Base-by-base conservation (phyloP, 2,888 invertebrate genomes). In the Choreutis nemorana region DNA sequence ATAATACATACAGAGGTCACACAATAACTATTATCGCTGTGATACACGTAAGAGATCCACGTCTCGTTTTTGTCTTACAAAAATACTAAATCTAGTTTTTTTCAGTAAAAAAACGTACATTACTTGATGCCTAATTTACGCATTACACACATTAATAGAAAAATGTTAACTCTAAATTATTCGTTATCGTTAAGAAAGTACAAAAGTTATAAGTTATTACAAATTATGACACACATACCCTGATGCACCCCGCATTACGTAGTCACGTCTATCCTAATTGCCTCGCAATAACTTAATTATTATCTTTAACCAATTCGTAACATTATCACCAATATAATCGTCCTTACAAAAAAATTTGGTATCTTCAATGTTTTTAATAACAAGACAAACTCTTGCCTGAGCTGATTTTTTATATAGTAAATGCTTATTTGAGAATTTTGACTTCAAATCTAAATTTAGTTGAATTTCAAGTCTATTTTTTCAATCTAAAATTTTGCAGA, bases 211-310 rank as follows among this genome's bases (percentile, higher is more conserved):
- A 48, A 47, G 58, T 64, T 61, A 59, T 61, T 68, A 73, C 62
- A 63, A 68, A 61, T 67, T 66, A 73, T 75, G 78, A 79, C 78
- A 78, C 71, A 71, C 80, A 68, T 78, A 80, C 80, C 80, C 80
- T 80, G 80, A 71, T 77, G 60, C 68, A 78, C 72, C 77, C 78
- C 73, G 73, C 71, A 55, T 66, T 68, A 64, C 60, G 61, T 67
- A 50, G 55, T 63, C 62, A 65, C 18, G 28, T n/a, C n/a, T n/a
- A n/a, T 41, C 57, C 59, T 71, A 68, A 70, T 72, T 72, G 67
- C 72, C 70, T 63, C 66, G 75, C 73, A 75, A 73, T 72, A 50
- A 59, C 62, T 66, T 67, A 65, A 52, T 66, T 64, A 68, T 67
- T 70, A 71, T 70, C 63, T 51, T 59, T 67, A 68, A 56, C 65